These are phyloP conservation scores for Acanthoscelides obtectus DNA, from an alignment of 2,888 invertebrate species.

Conservation along the genomic window DNA sequence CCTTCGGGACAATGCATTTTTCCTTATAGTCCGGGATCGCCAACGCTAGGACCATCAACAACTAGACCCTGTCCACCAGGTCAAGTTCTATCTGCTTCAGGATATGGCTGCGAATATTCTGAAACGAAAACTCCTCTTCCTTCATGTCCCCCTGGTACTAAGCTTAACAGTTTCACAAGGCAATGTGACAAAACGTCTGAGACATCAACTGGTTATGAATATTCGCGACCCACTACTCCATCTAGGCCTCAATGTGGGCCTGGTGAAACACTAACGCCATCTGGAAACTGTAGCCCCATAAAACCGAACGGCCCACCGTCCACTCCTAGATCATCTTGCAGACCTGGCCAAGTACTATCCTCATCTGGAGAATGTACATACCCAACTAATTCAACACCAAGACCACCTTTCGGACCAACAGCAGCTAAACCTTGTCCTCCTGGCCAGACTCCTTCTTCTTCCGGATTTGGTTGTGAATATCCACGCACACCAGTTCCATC, in stretches of 20 bases:
- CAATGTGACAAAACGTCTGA: background rate
- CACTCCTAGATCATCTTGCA: conserved; percentile 17
- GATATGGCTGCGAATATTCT: conserved; percentile 4
- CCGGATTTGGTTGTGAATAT: conserved; percentile 16
- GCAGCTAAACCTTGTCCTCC: conserved; percentile 41
- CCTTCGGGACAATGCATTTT: conserved; percentile 12
- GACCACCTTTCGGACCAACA: conserved; percentile 6
- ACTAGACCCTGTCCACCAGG: conserved; percentile 31
- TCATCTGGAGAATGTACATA: conserved; percentile 21
- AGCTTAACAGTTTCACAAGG: background rate
- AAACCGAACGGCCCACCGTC: background rate
- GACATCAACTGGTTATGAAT: background rate
- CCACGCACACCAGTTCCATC: conserved; percentile 9
- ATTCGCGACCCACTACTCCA: background rate
- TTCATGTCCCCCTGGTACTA: background rate
- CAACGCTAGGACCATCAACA: background rate
- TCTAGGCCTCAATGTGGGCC: conserved; percentile 8
- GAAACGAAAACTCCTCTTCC: background rate
- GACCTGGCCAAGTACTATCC: conserved; percentile 14
- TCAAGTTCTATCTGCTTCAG: conserved; percentile 1
- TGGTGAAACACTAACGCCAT: conserved; percentile 22
- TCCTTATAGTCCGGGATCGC: background rate
- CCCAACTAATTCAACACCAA: conserved; percentile 4
- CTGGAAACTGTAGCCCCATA: conserved; percentile 8
- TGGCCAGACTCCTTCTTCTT: conserved; percentile 14